Percentiles rank a stretch among this genome's conserved stretches.
phyloP scores from a whole-genome alignment of 2,888 invertebrate genomes.

The Meteorus colon region DNA sequence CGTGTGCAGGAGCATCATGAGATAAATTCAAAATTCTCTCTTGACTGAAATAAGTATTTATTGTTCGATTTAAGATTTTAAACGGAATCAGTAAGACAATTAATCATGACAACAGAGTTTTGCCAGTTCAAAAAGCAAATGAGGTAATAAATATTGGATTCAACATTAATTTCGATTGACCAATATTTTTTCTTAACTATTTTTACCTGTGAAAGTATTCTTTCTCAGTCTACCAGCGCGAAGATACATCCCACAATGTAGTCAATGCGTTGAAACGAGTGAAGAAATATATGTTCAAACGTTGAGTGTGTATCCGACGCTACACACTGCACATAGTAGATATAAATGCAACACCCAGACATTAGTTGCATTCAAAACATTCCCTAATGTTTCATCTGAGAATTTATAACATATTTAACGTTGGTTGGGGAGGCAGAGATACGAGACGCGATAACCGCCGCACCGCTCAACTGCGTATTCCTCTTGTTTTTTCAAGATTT shows the following conservation, averaged over 20 bases:
- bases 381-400: slow-evolving; percentile 60
- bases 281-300: not conserved
- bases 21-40: no score
- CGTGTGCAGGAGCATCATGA: no score
- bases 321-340: not conserved
- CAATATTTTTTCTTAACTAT: not conserved
- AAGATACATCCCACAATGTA: not conserved
- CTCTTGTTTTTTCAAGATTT: slow-evolving; percentile 62
- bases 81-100: no score
- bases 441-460: slow-evolving; percentile 57
- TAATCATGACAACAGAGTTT: no score
- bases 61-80: no score
- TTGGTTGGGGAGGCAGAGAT: slow-evolving; percentile 52
- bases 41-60: no score
- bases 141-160: no score
- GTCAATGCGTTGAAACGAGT: not conserved
- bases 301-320: not conserved
- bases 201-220: not conserved
- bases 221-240: not conserved
- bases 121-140: no score
- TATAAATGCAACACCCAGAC: slow-evolving; percentile 29
- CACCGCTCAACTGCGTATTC: slow-evolving; percentile 44
- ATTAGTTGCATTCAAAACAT: slow-evolving; percentile 58
- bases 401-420: slow-evolving; percentile 66
- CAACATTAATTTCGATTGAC: not conserved